Evolutionary conservation across 2,113 vertebrate species (phyloP).

Genomic region (Aix galericulata): DNA sequence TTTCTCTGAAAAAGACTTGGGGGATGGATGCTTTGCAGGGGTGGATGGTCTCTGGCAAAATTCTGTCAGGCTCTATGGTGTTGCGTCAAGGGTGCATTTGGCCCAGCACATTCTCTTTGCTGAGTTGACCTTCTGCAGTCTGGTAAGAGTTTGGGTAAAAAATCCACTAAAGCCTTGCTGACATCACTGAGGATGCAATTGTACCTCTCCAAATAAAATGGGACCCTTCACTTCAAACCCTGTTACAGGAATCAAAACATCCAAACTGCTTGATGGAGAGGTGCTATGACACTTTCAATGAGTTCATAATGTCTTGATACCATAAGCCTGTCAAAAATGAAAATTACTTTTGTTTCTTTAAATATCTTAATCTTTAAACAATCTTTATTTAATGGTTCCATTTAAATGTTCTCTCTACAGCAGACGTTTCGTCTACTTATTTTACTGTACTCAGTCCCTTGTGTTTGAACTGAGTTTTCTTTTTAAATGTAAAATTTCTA

Average conservation of each 20-base stretch:
- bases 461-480: neutral
- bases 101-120: neutral
- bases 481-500: neutral
- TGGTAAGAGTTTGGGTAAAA: neutral
- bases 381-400: neutral
- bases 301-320: neutral
- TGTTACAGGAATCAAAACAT: constrained; percentile 51
- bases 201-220: neutral
- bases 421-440: neutral
- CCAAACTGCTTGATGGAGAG: constrained; percentile 27
- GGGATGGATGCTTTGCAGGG: neutral
- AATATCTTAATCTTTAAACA: neutral
- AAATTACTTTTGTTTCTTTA: neutral
- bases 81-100: neutral
- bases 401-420: neutral
- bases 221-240: neutral
- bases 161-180: neutral
- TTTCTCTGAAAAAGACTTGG: neutral
- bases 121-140: neutral
- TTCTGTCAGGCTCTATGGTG: neutral
- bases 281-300: neutral
- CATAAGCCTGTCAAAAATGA: neutral
- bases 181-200: neutral
- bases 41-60: neutral
- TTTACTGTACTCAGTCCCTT: neutral